These are phyloP conservation scores for Drosophila prolongata DNA, from an alignment of 2,888 invertebrate genomes.

Conservation along the genomic window DNA sequence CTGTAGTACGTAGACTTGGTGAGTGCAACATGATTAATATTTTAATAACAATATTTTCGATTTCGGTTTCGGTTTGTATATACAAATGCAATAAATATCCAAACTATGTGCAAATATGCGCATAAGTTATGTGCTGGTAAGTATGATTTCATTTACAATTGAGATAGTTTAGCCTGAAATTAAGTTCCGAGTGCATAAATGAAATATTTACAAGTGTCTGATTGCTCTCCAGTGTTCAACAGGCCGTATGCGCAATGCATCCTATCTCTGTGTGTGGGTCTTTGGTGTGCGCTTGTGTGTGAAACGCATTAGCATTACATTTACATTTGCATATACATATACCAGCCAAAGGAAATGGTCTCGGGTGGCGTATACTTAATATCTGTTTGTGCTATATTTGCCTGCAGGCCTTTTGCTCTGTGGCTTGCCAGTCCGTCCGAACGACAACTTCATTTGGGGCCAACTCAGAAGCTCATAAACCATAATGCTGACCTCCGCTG, in stretches of 20 bases:
- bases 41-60: constrained; percentile 26
- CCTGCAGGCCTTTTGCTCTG: background rate
- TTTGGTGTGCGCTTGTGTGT: constrained; percentile 16
- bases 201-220: constrained; percentile 46
- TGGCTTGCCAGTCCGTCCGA: constrained; percentile 2
- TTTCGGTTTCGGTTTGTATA: constrained; percentile 28
- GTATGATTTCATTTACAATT: constrained; percentile 43
- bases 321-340: constrained; percentile 13
- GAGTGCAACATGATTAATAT: constrained; percentile 56
- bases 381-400: constrained; percentile 25
- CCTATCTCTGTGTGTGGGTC: constrained; percentile 5
- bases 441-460: constrained; percentile 43
- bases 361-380: constrained; percentile 46
- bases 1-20: constrained; percentile 79
- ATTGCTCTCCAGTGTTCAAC: constrained; percentile 40
- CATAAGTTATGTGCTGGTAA: constrained; percentile 22
- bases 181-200: constrained; percentile 54
- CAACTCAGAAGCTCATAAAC: constrained; percentile 28
- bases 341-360: constrained; percentile 30
- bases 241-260: constrained; percentile 46
- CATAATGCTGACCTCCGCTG: constrained; percentile 45
- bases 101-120: background rate
- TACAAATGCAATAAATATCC: background rate
- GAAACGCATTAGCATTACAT: constrained; percentile 45
- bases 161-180: constrained; percentile 58